Evolutionary conservation across 2,113 vertebrate genomes (phyloP), one percentile per base, ranked within the genome.

Genomic region (Ifrita kowaldi): DNA sequence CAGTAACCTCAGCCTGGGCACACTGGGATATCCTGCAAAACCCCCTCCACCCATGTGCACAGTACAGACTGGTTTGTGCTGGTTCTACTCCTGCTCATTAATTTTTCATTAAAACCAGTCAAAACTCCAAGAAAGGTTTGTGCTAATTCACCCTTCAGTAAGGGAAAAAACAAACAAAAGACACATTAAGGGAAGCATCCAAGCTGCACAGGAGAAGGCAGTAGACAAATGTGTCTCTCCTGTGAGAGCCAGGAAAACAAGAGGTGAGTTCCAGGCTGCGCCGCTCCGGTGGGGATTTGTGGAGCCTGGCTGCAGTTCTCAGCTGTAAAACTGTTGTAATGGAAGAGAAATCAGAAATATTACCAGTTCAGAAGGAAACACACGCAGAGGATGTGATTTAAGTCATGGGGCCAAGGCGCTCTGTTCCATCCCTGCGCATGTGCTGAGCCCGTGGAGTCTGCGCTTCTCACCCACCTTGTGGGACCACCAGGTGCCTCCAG

Each of bases 261-360:
- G 59, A 21, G 22, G 44, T 0, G 11, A 41, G 35, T 13, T 83
- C 11, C 39, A 30, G 35, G n/a, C 37, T 22, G 69, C 1, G 30
- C 16, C 0, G 2, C 70, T 47, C 44, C 0, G 0, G 32, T 0
- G 0, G 30, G 5, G 26, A 4, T 39, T 44, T 46, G 62, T 16
- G 12, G 32, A 42, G 64, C 22, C 26, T 0, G 8, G 47, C 37
- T 47, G 56, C 52, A 33, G 9, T 27, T 35, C 77, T 73, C 84
- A 69, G 91, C 94, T 84, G 74, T 41, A 47, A 28, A 65, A 42
- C 37, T 79, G 67, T 14, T 91, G 63, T 88, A 57, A 41, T 10
- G 75, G 87, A 62, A 84, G 46, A 83, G 67, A 80, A 88, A 78
- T 39, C 78, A 81, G 82, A 57, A 76, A 67, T 70, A 57, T 84